A percentile compares a stretch with the other conserved stretches of the same genome.
These are phyloP conservation scores for Cyprinodon brontotheroides DNA, from an alignment of 2,113 vertebrate genomes.

Conservation along the genomic window DNA sequence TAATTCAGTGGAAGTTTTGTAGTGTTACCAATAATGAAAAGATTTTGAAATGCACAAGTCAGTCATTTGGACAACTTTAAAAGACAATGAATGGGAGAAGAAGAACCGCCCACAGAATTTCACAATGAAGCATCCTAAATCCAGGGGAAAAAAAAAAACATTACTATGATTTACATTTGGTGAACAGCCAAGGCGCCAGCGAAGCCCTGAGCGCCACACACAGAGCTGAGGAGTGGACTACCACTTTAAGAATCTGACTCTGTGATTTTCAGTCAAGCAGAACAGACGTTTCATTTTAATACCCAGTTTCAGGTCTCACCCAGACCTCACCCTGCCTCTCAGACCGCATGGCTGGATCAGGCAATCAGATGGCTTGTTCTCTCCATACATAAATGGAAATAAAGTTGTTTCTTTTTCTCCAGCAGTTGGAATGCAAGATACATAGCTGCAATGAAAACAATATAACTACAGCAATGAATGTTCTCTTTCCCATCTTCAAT, in stretches of 20 bases:
- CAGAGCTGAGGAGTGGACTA: slow-evolving; percentile 10
- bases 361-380: slow-evolving; percentile 13
- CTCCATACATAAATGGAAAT: slow-evolving; percentile 40
- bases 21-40: background rate
- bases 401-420: slow-evolving; percentile 7
- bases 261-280: slow-evolving; percentile 37
- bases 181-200: background rate
- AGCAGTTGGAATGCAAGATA: slow-evolving; percentile 20
- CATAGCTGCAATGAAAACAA: slow-evolving; percentile 21
- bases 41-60: background rate
- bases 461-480: background rate
- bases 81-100: background rate
- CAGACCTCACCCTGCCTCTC: slow-evolving; percentile 22
- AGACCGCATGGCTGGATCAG: slow-evolving; percentile 19
- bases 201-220: background rate
- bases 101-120: background rate
- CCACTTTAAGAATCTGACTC: slow-evolving; percentile 19
- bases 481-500: background rate
- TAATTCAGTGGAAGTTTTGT: background rate
- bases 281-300: slow-evolving; percentile 46
- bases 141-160: background rate
- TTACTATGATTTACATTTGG: background rate
- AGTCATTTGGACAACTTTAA: background rate
- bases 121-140: background rate
- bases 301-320: slow-evolving; percentile 34